Base-by-base conservation (phyloP, 2,888 invertebrate genomes). In the Oscheius sp. region DNA sequence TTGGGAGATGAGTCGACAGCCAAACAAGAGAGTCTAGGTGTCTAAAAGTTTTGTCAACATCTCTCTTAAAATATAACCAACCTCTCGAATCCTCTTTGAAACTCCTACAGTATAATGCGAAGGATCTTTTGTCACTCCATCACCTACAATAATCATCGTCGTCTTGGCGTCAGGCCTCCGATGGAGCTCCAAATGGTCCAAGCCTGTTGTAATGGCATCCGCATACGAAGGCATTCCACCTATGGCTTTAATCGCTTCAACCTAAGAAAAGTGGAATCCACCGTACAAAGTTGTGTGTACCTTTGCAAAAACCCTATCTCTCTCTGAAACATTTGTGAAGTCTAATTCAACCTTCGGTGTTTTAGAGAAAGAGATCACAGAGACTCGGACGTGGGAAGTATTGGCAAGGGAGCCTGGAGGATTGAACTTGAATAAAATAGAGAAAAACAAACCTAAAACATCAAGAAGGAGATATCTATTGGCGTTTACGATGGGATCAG, bases 381-480 rank as follows among this genome's bases (percentile, higher is more conserved):
- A 71, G 23, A 84, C 75, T 25, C 74, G 70, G 17, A 84, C 75
- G 17, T 67, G 74, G 39, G 78, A 70, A 61, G 64, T 69, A 39
- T 72, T 52, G 2, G 78, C 78, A 23, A 82, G 70, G 12, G 83
- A 82, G 15, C 82, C 82, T 79, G 37, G 48, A 63, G 17, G 12
- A 45, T n/a, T 10, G 20, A 37, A 2, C 15, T 3, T 10, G 6
- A 3, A 17, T 17, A 10, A 34, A 37, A 5, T 4, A n/a, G n/a
- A 34, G 12, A 27, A 34, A 23, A n/a, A n/a, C 31, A 63, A 12
- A 81, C 80, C 80, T 8, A 82, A 70, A 10, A 82, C 72, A 61
- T 82, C 82, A 34, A 83, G 55, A 5, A 83, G 55, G 23, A 82
- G 71, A 68, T 78, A 83, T 37, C 78, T 71, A 50, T 83, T 82